A percentile compares a stretch with the other conserved stretches of the same genome.
Conservation (phyloP, 2,888 invertebrate genomes). For the Papilio demoleus region DNA sequence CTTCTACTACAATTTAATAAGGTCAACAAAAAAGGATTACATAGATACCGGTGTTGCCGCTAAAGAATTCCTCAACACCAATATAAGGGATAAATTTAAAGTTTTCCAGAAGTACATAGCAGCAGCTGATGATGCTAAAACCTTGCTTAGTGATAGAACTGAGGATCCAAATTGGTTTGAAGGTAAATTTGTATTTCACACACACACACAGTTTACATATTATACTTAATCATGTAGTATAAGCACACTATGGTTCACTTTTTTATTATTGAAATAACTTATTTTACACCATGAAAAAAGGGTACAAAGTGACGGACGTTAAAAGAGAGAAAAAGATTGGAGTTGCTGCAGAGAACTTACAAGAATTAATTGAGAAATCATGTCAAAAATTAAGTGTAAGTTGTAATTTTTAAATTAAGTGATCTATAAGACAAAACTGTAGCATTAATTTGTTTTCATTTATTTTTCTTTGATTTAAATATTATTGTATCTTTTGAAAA, state of each 20-base stretch:
- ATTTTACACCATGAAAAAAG: constrained; percentile 78
- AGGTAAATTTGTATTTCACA: constrained; percentile 71
- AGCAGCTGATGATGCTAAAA: constrained; percentile 80
- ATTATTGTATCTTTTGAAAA: not conserved
- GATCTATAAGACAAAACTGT: too few relatives aligned
- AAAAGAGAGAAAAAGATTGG: constrained; percentile 87
- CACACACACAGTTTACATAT: not conserved
- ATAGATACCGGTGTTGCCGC: constrained; percentile 88
- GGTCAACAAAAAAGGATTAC: constrained; percentile 86
- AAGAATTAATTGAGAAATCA: constrained; percentile 87
- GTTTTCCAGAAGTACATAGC: constrained; percentile 74
- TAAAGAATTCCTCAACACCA: constrained; percentile 88
- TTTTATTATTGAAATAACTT: constrained; percentile 30
- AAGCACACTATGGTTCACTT: too few relatives aligned
- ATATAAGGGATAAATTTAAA: constrained; percentile 80
- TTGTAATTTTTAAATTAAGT: constrained; percentile 53
- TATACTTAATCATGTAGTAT: not conserved
- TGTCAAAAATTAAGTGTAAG: constrained; percentile 86
- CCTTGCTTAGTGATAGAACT: constrained; percentile 83
- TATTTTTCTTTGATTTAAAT: too few relatives aligned
- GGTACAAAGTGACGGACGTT: constrained; percentile 89
- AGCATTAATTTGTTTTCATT: too few relatives aligned
- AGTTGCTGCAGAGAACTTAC: constrained; percentile 86
- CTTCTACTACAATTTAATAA: constrained; percentile 87
- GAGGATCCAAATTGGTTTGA: constrained; percentile 92